A percentile compares a stretch with the other conserved stretches of the same genome.
Conservation (phyloP, 2,888 invertebrate genomes). For the Lypha dubia region DNA sequence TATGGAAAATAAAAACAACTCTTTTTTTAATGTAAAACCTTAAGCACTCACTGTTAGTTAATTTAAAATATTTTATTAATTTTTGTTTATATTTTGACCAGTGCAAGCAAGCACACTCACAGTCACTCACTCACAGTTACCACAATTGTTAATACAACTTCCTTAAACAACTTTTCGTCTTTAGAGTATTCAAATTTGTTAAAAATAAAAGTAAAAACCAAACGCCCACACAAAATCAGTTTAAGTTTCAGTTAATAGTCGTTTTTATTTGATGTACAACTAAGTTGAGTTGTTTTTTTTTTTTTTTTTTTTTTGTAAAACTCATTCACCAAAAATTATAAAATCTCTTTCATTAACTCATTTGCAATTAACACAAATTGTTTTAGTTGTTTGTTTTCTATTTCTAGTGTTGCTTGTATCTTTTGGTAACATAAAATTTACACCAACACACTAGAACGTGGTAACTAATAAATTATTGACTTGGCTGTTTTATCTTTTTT, state of each 20-base stretch:
- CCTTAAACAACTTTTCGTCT: background rate
- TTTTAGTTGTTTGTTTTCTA: constrained; percentile 34
- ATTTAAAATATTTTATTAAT: background rate
- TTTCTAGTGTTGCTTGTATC: constrained; percentile 26
- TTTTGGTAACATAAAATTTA: constrained; percentile 10
- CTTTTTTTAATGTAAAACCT: background rate
- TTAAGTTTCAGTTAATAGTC: background rate
- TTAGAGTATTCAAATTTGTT: background rate
- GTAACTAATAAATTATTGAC: constrained; percentile 23
- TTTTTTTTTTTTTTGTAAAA: too few relatives aligned
- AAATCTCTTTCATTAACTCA: constrained; percentile 49
- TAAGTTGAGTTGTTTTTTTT: background rate
- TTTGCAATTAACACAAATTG: constrained; percentile 23
- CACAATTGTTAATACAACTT: background rate
- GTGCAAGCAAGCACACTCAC: too few relatives aligned
- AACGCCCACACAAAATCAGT: constrained; percentile 41
- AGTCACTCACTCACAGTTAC: background rate
- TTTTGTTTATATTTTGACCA: background rate
- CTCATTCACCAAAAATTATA: constrained; percentile 37
- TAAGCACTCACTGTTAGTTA: background rate
- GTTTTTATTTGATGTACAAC: constrained; percentile 9
- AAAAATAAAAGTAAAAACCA: background rate
- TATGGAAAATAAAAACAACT: background rate
- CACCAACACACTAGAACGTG: constrained; percentile 24
- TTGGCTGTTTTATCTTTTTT: background rate